Evolutionary conservation across 2,113 vertebrate species (phyloP), one percentile per base, ranked within the genome.

Genomic region (Motacilla alba): DNA sequence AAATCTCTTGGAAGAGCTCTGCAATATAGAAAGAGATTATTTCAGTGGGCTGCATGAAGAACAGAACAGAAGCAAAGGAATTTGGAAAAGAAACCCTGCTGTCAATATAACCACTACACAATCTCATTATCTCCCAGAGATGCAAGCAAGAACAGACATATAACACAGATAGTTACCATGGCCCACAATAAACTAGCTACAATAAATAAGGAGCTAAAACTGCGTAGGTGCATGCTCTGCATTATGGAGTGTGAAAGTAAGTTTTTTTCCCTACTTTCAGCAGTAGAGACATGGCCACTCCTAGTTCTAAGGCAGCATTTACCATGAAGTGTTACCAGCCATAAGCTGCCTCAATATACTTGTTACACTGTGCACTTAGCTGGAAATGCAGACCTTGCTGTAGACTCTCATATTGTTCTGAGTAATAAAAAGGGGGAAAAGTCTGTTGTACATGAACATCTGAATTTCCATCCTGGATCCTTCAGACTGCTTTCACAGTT

Each of bases 1-100:
- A 60, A 58, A 64, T 24, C 28, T 76, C 56, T 37, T 47, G 12
- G 14, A 73, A 88, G 28, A 87, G 69, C 37, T 67, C 37, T 1
- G 2, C 12, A 70, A 6, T 66, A 69, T 6, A 81, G 35, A 39
- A 73, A 55, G 22, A 28, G 4, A 68, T 47, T 1, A 76, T 62
- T 73, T 86, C 72, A 72, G 39, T 11, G 30, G 69, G 30, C 26
- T 63, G 30, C 21, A 87, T 9, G 11, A 47, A 87, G 30, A 87
- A 75, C 33, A 84, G 35, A 87, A 70, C 14, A 89, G 87, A 87
- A 41, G 41, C 62, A 89, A 92, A 83, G 37, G 18, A 78, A 94
- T 67, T 41, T 63, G 24, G 22, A 23, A 49, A 53, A 70, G 50
- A 74, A 69, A 30, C 3, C 3, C 22, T 58, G 49, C 76, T 83